Percentiles rank a stretch among this genome's conserved stretches.
Conservation (phyloP, 1,140 invertebrate genomes). For the Euwallacea fornicatus region DNA sequence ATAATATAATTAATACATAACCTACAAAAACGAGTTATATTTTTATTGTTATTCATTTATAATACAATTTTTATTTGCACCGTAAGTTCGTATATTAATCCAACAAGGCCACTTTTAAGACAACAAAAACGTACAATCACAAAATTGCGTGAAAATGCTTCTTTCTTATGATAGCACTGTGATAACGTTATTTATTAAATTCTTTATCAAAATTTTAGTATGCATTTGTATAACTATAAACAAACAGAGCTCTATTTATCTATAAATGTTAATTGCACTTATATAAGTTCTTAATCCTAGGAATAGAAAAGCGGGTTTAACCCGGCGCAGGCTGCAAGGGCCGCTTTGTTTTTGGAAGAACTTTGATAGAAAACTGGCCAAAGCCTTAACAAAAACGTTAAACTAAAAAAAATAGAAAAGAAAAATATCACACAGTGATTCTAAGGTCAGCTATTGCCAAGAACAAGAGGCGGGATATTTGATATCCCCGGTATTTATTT, state of each 20-base stretch:
- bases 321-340: background rate
- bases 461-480: background rate
- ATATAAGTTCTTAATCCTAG: slow-evolving; percentile 1
- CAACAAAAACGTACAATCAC: slow-evolving; percentile 13
- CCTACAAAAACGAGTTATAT: slow-evolving; percentile 29
- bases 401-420: slow-evolving; percentile 13
- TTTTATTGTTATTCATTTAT: background rate
- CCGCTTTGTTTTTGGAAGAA: slow-evolving; percentile 24
- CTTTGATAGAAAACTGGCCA: slow-evolving; percentile 35
- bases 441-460: background rate
- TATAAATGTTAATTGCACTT: slow-evolving; percentile 17
- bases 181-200: background rate
- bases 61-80: slow-evolving; percentile 31
- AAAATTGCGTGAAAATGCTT: slow-evolving; percentile 1
- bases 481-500: too few relatives aligned
- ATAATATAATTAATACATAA: slow-evolving; percentile 20
- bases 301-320: background rate
- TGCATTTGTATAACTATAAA: background rate
- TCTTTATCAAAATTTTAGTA: slow-evolving; percentile 2
- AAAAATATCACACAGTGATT: slow-evolving; percentile 21
- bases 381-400: slow-evolving; percentile 16
- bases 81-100: slow-evolving; percentile 2
- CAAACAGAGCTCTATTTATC: background rate
- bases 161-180: background rate
- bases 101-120: background rate